Conservation (phyloP, 2,113 vertebrate genomes). For the human (Homo sapiens) region GRCh38 chr4:126087001-126087500, state of each 20-base stretch:
- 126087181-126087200: conserved; percentile 65
- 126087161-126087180: conserved; percentile 34
- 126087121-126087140: not conserved
- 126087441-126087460: conserved; percentile 14
- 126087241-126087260: conserved; percentile 51
- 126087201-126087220: conserved; percentile 48
- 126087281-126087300: not conserved
- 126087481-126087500: not conserved
- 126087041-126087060: not conserved
- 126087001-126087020: conserved; percentile 31
- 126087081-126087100: not conserved
- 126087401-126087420: conserved; percentile 31
- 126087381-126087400: conserved; percentile 57
- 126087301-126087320: not conserved
- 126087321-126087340: conserved; percentile 21
- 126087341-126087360: conserved; percentile 32
- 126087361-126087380: conserved; percentile 69
- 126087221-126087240: conserved; percentile 44
- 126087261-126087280: not conserved
- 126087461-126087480: not conserved
- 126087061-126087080: not conserved
- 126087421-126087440: not conserved
- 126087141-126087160: conserved; percentile 39
- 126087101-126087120: not conserved
- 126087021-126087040: conserved; percentile 35